Base-by-base conservation (phyloP, 2,113 vertebrate genomes). In the Saguinus midas region DNA sequence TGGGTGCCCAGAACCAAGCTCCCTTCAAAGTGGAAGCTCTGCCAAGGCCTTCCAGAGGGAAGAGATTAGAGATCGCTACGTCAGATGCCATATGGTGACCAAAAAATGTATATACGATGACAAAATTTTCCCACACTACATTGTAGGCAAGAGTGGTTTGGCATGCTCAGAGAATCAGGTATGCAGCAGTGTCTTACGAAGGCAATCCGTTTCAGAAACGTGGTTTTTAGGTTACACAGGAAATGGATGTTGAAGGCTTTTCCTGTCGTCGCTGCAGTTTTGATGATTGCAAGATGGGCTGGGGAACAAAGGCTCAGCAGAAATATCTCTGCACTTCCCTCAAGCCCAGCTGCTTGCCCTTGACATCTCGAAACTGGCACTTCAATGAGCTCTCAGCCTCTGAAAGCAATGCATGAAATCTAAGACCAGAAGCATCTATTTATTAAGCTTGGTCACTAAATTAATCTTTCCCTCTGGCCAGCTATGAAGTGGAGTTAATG, bases 401-500 rank as follows among this genome's bases (percentile, higher is more conserved):
- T 12, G 87, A 97, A 68, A 93, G 79, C 43, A 32, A 76, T 10
- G 72, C 91, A 6, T 91, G 40, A 79, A 87, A 40, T 64, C 35
- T 45, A 86, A 97, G 97, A 89, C 90, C 80, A 97, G 81, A 94
- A 96, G 1, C 10, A n/a, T 94, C 96, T 97, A 95, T 97, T 97
- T 87, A 96, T 94, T 83, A 61, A 52, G 78, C 45, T 81, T 96
- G 43, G 88, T 82, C 97, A 94, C 58, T 90, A 90, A 87, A 93
- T 91, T 57, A 96, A 75, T 96, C 86, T 92, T 96, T 81, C 94
- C 21, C 16, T 3, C 4, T 52, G 88, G 95, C 43, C 90, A 91
- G 52, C 64, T 29, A 7, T 78, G 45, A 80, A 94, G 55, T 70
- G 16, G 25, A 96, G 96, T 86, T 97, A 97, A 96, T 75, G 57